Conservation (phyloP, 2,113 vertebrate species). For the Eonycteris spelaea region DNA sequence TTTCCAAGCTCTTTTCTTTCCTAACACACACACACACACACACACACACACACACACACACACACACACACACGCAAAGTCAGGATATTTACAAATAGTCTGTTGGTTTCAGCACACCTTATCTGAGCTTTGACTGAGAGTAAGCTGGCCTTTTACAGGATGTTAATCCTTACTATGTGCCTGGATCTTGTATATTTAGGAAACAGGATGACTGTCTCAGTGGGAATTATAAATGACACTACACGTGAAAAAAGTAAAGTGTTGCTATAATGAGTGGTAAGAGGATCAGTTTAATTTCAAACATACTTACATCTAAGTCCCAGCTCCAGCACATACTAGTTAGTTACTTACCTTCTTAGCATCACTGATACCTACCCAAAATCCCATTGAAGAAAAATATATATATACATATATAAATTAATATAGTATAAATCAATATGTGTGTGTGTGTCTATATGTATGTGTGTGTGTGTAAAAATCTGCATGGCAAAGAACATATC, state of each 20-base stretch:
- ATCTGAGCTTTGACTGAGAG: not conserved
- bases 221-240: slow-evolving; percentile 19
- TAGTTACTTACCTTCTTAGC: not conserved
- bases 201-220: not conserved
- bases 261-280: slow-evolving; percentile 7
- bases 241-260: not conserved
- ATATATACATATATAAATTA: not conserved
- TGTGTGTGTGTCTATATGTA: not conserved
- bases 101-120: slow-evolving; percentile 3
- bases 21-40: not conserved
- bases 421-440: not conserved
- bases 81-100: not conserved
- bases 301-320: not conserved
- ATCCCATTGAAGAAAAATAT: not conserved
- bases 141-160: not conserved
- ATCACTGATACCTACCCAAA: not conserved
- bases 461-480: not conserved
- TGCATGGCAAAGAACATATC: not conserved
- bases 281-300: not conserved
- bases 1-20: not conserved
- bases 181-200: slow-evolving; percentile 33
- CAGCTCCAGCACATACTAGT: not conserved
- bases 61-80: not conserved
- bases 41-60: too few species aligned
- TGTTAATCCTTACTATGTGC: not conserved